Evolutionary conservation across 2,113 vertebrate genomes (phyloP), one percentile per base, ranked within the genome.

Genomic region (Patagioenas fasciata): DNA sequence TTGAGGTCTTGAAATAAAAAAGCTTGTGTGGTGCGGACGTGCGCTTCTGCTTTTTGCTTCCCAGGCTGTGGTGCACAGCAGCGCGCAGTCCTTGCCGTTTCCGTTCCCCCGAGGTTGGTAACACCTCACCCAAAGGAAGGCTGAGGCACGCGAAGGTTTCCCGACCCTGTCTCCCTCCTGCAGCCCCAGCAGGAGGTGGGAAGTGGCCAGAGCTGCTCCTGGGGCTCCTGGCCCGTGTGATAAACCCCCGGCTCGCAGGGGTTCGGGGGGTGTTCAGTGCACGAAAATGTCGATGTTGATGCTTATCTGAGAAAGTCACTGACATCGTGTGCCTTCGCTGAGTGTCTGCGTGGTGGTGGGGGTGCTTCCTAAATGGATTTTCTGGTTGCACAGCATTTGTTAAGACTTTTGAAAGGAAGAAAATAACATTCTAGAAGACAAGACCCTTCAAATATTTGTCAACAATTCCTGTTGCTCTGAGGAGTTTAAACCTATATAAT

Each of bases 221-320:
- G 66, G 51, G 42, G 60, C 78, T 82, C 48, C 36, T 18, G 60
- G 61, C 26, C 60, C 2, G 0, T 23, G 1, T 6, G 74, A 40
- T 38, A 73, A 61, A 50, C 9, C 24, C 23, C 7, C 1, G 0
- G 57, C n/a, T 80, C 16, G 5, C 61, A 40, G 70, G n/a, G 19
- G 1, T 61, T 4, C 65, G 53, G 71, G 71, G 70, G 47, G 32
- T 23, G 19, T 18, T 36, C 69, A 61, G 34, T 9, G 19, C 5
- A 11, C 48, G 11, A 57, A 74, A 66, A 56, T 10, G n/a, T 0
- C 0, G 44, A 38, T 6, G 26, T 20, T 51, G 67, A 20, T 3
- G 2, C 18, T 67, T 60, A 7, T 7, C 51, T 40, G n/a, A 70
- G 88, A 71, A 74, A 62, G 64, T 36, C 65, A 8, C 40, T 29